Evolutionary conservation across 2,113 vertebrate species (phyloP).

Genomic region (Rhinoderma darwinii): DNA sequence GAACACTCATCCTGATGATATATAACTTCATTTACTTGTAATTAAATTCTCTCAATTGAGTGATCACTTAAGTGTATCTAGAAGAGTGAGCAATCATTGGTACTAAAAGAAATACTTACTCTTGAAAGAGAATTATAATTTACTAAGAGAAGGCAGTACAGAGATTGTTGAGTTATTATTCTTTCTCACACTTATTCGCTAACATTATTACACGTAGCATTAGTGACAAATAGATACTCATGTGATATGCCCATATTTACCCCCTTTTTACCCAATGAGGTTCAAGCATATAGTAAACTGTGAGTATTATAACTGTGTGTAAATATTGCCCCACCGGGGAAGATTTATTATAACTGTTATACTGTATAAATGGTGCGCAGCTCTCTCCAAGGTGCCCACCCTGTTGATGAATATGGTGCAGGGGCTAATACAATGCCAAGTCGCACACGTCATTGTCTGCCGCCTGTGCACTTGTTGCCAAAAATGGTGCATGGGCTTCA

Average conservation of each 20-base stretch:
- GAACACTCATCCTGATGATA: constrained; percentile 44
- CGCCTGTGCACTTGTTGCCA: too few species aligned
- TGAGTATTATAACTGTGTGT: not conserved
- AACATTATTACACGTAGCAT: not conserved
- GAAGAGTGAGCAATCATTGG: constrained; percentile 37
- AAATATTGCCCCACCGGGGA: too few species aligned
- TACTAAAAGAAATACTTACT: constrained; percentile 15
- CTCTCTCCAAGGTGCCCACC: too few species aligned
- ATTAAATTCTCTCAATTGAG: constrained; percentile 40
- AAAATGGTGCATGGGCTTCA: too few species aligned
- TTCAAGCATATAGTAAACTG: not conserved
- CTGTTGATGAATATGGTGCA: too few species aligned
- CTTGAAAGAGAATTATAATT: constrained; percentile 2
- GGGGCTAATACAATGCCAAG: too few species aligned
- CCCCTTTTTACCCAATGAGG: not conserved
- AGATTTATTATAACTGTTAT: too few species aligned
- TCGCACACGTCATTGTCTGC: too few species aligned
- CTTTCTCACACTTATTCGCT: not conserved
- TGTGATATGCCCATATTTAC: not conserved
- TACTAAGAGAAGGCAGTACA: not conserved
- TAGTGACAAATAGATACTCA: too few species aligned
- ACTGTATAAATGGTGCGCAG: too few species aligned
- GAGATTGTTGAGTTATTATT: not conserved
- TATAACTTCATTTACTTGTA: constrained; percentile 50
- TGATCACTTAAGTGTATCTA: constrained; percentile 37